A percentile compares a stretch with the other conserved stretches of the same genome.
Conservation (phyloP, 2,113 vertebrate genomes). For the Nesoenas mayeri region DNA sequence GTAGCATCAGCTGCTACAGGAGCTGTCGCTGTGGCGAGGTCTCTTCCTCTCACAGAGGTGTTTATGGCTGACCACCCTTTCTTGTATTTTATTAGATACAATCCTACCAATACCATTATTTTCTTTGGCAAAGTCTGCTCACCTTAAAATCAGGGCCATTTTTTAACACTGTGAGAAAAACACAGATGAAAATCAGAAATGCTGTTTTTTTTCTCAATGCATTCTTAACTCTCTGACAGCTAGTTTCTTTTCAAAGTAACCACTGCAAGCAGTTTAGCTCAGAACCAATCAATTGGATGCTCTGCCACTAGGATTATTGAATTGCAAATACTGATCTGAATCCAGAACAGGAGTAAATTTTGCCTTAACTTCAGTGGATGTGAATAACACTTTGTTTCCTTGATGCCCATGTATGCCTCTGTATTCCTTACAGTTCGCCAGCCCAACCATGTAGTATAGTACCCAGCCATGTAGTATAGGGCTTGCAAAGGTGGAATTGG, state of each 20-base stretch:
- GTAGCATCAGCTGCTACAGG: slow-evolving; percentile 59
- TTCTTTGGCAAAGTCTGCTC: slow-evolving; percentile 73
- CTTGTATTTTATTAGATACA: slow-evolving; percentile 74
- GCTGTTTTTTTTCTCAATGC: background rate
- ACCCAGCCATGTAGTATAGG: too few species aligned
- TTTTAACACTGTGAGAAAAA: background rate
- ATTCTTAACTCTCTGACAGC: background rate
- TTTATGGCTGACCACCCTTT: slow-evolving; percentile 75
- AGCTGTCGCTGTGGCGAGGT: background rate
- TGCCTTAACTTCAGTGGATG: background rate
- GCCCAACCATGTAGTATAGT: background rate
- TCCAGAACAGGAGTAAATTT: background rate
- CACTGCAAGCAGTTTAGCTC: background rate
- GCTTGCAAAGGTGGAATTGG: background rate
- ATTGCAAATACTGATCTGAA: background rate
- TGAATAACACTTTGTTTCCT: background rate
- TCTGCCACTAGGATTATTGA: background rate
- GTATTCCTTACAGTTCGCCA: background rate
- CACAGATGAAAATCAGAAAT: background rate
- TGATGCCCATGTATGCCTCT: background rate
- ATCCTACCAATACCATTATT: slow-evolving; percentile 52
- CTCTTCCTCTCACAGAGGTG: background rate
- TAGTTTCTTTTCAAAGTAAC: background rate
- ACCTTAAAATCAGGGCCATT: slow-evolving; percentile 43
- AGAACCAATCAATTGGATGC: background rate